A percentile compares a stretch with the other conserved stretches of the same genome.
These are phyloP conservation scores for Agapostemon virescens DNA, from an alignment of 2,888 invertebrate species.

Conservation along the genomic window DNA sequence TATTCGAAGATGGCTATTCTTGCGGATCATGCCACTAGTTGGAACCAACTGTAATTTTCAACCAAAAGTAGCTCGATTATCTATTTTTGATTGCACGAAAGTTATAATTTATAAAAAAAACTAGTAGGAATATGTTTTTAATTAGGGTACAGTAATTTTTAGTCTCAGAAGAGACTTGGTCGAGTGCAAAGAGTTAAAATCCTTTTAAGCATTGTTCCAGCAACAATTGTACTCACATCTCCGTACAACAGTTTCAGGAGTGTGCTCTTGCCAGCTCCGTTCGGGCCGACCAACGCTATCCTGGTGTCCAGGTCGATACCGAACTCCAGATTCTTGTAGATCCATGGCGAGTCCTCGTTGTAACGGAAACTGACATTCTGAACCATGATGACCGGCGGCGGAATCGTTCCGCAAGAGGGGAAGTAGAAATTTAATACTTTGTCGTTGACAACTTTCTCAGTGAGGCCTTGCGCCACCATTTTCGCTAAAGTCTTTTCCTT, in stretches of 20 bases:
- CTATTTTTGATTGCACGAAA: too few relatives aligned
- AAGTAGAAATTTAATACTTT: constrained; percentile 97
- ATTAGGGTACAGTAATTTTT: too few relatives aligned
- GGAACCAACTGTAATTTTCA: constrained; percentile 89
- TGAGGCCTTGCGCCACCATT: constrained; percentile 99
- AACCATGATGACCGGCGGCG: constrained; percentile 99
- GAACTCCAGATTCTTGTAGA: constrained; percentile 98
- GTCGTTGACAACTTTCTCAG: constrained; percentile 95
- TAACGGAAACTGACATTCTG: constrained; percentile 98
- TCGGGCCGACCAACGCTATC: constrained; percentile 97
- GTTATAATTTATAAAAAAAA: too few relatives aligned
- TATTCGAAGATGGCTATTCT: constrained; percentile 98
- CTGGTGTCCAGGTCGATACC: constrained; percentile 98
- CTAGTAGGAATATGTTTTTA: too few relatives aligned
- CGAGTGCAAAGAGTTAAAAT: too few relatives aligned
- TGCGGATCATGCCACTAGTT: constrained; percentile 97
- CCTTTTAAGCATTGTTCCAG: too few relatives aligned
- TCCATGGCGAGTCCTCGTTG: constrained; percentile 91
- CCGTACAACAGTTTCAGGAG: constrained; percentile 96
- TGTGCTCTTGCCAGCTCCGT: constrained; percentile 99
- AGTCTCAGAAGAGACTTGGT: too few relatives aligned
- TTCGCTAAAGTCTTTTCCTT: constrained; percentile 99
- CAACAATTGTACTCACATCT: constrained; percentile 90
- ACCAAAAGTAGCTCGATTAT: too few relatives aligned
- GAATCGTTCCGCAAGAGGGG: constrained; percentile 95